phyloP scores from a whole-genome alignment of 2,888 invertebrate genomes.

The Pseudanteris insignis region DNA sequence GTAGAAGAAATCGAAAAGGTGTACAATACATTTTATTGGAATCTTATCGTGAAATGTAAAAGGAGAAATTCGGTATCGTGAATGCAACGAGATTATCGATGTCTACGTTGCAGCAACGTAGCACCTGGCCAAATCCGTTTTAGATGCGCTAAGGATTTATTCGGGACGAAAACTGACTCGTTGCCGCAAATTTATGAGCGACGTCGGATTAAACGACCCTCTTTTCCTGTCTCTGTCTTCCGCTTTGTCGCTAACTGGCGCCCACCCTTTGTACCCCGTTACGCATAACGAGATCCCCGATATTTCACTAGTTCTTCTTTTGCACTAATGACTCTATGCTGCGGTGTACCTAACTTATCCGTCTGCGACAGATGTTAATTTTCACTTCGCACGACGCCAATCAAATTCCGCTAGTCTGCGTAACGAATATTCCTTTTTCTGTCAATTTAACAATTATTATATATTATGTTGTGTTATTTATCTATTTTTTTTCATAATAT shows the following conservation, averaged over 20 bases:
- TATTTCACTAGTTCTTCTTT: conserved; percentile 50
- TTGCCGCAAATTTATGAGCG: conserved; percentile 64
- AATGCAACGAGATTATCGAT: conserved; percentile 18
- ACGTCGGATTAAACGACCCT: conserved; percentile 61
- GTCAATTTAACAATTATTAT: too few relatives aligned
- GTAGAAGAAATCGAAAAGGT: conserved; percentile 1
- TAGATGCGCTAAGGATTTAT: conserved; percentile 57
- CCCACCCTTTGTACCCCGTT: conserved; percentile 57
- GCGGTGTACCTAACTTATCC: conserved; percentile 3
- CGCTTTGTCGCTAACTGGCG: conserved; percentile 39
- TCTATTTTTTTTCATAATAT: too few relatives aligned
- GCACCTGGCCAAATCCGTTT: conserved; percentile 62
- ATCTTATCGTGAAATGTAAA: conserved; percentile 14
- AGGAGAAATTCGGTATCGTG: conserved; percentile 7
- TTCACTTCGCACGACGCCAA: not conserved
- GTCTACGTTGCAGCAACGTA: conserved; percentile 15
- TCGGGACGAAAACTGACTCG: conserved; percentile 61
- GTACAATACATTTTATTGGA: conserved; percentile 8
- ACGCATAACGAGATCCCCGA: conserved; percentile 62
- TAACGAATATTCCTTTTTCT: too few relatives aligned
- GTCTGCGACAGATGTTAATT: conserved; percentile 39
- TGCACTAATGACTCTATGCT: conserved; percentile 28
- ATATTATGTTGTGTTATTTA: too few relatives aligned
- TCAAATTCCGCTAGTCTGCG: too few relatives aligned
- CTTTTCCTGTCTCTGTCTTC: conserved; percentile 45